Percentiles rank a stretch among this genome's conserved stretches.
phyloP scores from a whole-genome alignment of 2,888 invertebrate genomes.

The Eremobia ochroleuca region DNA sequence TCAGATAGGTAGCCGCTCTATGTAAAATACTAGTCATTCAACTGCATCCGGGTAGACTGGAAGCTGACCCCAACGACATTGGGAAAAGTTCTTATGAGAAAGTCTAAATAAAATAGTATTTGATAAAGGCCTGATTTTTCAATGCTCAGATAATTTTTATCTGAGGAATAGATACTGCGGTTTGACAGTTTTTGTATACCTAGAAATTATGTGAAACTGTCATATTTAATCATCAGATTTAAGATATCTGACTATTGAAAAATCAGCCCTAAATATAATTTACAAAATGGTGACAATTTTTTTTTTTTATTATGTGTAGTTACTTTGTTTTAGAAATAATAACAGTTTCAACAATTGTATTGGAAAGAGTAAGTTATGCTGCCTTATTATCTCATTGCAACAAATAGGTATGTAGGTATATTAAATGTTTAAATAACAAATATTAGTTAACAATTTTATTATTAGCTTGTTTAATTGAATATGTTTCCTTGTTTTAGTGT shows the following conservation, averaged over 20 bases:
- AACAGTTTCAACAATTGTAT: not conserved
- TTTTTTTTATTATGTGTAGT: not conserved
- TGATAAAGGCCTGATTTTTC: too few relatives aligned
- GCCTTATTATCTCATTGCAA: not conserved
- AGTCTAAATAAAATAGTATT: not conserved
- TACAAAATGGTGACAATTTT: not conserved
- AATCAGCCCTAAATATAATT: not conserved
- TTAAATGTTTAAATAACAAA: constrained; percentile 34
- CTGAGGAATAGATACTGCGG: too few relatives aligned
- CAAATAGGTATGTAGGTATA: constrained; percentile 3
- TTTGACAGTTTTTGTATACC: too few relatives aligned
- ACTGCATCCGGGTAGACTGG: too few relatives aligned
- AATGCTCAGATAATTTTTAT: too few relatives aligned
- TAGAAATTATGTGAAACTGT: too few relatives aligned
- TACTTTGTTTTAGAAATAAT: not conserved
- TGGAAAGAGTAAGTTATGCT: not conserved
- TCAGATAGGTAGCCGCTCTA: not conserved
- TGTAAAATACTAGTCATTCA: too few relatives aligned
- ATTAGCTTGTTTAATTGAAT: constrained; percentile 21
- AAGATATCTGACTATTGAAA: too few relatives aligned
- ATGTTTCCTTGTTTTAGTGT: constrained; percentile 51
- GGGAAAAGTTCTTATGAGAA: not conserved
- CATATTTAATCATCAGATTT: too few relatives aligned
- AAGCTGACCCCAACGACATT: not conserved
- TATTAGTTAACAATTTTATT: constrained; percentile 15